phyloP scores from a whole-genome alignment of 2,113 vertebrate genomes.

The Athene noctua region DNA sequence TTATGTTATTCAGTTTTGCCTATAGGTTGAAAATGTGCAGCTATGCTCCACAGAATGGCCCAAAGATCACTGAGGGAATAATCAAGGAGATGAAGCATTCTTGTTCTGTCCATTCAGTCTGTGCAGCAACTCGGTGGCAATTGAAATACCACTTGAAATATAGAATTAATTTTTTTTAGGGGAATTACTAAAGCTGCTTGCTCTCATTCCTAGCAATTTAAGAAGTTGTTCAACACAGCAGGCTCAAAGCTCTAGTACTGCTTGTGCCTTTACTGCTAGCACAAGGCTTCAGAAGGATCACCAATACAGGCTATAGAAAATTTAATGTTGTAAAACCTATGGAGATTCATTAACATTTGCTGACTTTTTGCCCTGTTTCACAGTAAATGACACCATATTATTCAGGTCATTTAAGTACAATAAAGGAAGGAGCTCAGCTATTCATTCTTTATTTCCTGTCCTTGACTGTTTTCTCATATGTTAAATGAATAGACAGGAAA shows the following conservation, averaged over 20 bases:
- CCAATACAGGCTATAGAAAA: not conserved
- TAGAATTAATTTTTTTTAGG: not conserved
- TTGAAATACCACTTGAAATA: conserved; percentile 6
- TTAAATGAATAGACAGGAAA: not conserved
- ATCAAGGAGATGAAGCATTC: not conserved
- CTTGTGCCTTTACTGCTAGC: not conserved
- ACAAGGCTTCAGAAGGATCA: not conserved
- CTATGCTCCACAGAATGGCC: not conserved
- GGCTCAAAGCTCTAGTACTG: not conserved
- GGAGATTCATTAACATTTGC: not conserved
- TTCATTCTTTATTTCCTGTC: not conserved
- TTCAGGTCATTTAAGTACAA: not conserved
- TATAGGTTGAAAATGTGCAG: not conserved
- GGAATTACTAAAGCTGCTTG: not conserved
- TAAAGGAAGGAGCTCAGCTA: not conserved
- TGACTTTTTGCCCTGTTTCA: not conserved
- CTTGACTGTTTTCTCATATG: not conserved
- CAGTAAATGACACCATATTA: not conserved
- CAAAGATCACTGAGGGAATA: not conserved
- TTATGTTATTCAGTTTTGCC: not conserved
- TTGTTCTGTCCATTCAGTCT: not conserved
- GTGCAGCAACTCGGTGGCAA: not conserved
- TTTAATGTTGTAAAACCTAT: not conserved
- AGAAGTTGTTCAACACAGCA: not conserved
- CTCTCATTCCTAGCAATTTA: not conserved